Conservation (phyloP, 2,888 invertebrate genomes). For the Octonoba sinensis region DNA sequence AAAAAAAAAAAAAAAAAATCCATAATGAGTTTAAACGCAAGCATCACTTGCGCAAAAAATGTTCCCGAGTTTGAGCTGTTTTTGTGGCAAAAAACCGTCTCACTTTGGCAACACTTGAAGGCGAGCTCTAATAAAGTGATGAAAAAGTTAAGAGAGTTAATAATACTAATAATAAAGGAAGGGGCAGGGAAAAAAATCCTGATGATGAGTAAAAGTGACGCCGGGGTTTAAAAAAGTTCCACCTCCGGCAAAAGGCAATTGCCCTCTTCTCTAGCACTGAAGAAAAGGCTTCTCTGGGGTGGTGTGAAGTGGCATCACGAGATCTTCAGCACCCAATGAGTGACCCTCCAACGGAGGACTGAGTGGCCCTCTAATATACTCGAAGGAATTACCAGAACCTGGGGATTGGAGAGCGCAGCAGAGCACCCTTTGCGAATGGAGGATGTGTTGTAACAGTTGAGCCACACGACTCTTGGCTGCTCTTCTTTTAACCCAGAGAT, state of each 20-base stretch:
- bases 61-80: conserved; percentile 16
- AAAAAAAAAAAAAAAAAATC: conserved; percentile 24
- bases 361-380: conserved; percentile 59
- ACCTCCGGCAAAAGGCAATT: conserved; percentile 41
- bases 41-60: too few species aligned
- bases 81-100: conserved; percentile 21
- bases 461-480: conserved; percentile 39
- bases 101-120: conserved; percentile 45
- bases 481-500: conserved; percentile 46
- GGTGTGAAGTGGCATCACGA: conserved; percentile 45
- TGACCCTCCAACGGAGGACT: conserved; percentile 56
- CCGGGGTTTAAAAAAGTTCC: conserved; percentile 47
- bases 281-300: conserved; percentile 48
- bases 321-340: conserved; percentile 52
- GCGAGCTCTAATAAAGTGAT: conserved; percentile 24
- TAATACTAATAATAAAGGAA: conserved; percentile 52
- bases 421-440: conserved; percentile 48
- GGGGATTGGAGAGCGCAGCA: conserved; percentile 6
- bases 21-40: too few species aligned
- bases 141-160: conserved; percentile 42
- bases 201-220: conserved; percentile 28
- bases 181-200: conserved; percentile 22
- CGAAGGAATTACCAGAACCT: conserved; percentile 62
- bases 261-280: conserved; percentile 33
- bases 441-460: conserved; percentile 42